Conservation (phyloP, 2,797 vertebrate species). For the Nothura maculosa region DNA sequence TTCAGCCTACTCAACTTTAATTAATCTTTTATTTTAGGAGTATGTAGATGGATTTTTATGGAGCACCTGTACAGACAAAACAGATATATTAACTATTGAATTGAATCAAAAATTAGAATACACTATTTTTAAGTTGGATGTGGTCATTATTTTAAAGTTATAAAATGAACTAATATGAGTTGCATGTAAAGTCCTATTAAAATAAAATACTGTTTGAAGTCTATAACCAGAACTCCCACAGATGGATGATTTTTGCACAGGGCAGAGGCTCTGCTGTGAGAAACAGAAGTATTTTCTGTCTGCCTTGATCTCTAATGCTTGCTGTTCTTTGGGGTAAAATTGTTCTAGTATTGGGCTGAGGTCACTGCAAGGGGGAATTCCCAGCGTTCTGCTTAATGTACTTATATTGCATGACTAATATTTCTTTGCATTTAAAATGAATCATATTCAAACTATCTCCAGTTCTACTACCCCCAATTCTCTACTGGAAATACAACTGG, state of each 20-base stretch:
- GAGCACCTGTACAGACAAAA: background rate
- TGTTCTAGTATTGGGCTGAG: background rate
- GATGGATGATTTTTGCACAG: background rate
- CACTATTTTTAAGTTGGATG: background rate
- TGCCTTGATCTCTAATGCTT: background rate
- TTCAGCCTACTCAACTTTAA: background rate
- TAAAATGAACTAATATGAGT: background rate
- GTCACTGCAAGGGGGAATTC: background rate
- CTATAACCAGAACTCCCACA: background rate
- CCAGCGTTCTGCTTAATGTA: background rate
- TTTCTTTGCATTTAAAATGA: background rate
- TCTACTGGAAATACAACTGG: background rate
- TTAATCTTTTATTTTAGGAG: background rate
- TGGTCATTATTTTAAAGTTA: background rate
- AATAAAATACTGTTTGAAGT: background rate
- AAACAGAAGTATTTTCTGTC: background rate
- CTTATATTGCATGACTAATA: background rate
- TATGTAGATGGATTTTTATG: background rate
- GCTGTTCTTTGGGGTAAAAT: background rate
- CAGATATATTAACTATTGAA: background rate
- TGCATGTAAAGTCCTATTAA: background rate
- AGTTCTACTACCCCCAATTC: background rate
- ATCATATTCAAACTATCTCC: background rate
- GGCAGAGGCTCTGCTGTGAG: background rate
- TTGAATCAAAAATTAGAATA: background rate